Evolutionary conservation across 2,888 invertebrate species (phyloP).

Genomic region (Eupithecia pulchellata): DNA sequence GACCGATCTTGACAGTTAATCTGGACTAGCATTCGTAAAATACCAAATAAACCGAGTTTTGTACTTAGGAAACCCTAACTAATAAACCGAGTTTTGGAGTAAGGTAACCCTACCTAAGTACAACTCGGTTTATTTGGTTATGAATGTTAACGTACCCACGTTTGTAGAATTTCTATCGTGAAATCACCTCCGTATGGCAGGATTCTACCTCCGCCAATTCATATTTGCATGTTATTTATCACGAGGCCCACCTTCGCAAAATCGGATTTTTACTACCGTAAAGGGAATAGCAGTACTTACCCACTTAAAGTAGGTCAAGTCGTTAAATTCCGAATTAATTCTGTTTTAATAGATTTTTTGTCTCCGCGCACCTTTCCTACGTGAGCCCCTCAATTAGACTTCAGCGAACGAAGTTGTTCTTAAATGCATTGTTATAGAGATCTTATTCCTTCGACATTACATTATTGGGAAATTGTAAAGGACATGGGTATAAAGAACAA

Average conservation of each 20-base stretch:
- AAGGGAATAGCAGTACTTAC: conserved; percentile 40
- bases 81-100: too few relatives aligned
- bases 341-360: conserved; percentile 8
- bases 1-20: not conserved
- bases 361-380: not conserved
- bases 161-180: not conserved
- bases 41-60: not conserved
- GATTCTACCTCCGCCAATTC: not conserved
- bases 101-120: too few relatives aligned
- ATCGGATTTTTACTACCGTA: conserved; percentile 41
- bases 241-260: conserved; percentile 8
- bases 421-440: not conserved
- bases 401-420: not conserved
- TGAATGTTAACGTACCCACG: too few relatives aligned
- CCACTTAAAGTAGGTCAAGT: conserved; percentile 53
- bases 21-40: not conserved
- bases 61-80: too few relatives aligned
- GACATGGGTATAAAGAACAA: not conserved
- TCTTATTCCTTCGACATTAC: not conserved
- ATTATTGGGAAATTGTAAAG: not conserved
- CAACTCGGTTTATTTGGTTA: too few relatives aligned
- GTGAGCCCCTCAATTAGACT: not conserved
- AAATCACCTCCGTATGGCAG: conserved; percentile 1
- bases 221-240: conserved; percentile 14
- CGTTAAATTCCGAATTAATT: conserved; percentile 28